These are phyloP conservation scores for Heliothis virescens DNA, from an alignment of 1,140 invertebrate genomes.

Conservation along the genomic window DNA sequence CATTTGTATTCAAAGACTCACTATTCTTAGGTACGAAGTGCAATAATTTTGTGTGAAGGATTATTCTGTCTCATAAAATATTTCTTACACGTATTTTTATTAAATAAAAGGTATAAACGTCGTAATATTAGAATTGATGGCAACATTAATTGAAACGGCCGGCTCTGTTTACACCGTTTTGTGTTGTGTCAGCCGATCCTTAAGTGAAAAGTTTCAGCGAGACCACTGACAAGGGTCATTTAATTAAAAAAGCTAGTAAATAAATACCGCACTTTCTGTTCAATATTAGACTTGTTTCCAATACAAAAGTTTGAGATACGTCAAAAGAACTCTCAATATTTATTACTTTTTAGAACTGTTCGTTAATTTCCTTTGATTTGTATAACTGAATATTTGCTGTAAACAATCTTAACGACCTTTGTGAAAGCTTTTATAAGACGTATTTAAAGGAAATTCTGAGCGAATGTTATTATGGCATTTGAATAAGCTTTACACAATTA, in stretches of 20 bases:
- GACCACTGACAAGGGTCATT: slow-evolving; percentile 41
- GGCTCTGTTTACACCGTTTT: neutral
- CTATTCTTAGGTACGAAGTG: neutral
- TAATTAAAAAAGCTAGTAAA: slow-evolving; percentile 43
- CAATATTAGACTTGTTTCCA: slow-evolving; percentile 35
- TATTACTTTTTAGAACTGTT: slow-evolving; percentile 34
- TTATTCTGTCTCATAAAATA: slow-evolving; percentile 35
- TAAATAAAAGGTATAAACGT: slow-evolving; percentile 26
- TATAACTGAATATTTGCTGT: slow-evolving; percentile 25
- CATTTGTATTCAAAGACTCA: slow-evolving; percentile 11
- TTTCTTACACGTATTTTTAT: slow-evolving; percentile 20
- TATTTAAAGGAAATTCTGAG: slow-evolving; percentile 9
- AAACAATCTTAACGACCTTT: slow-evolving; percentile 37
- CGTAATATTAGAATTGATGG: slow-evolving; percentile 28
- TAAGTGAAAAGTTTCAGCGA: slow-evolving; percentile 16
- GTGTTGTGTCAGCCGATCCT: slow-evolving; percentile 15
- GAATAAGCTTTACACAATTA: slow-evolving; percentile 23
- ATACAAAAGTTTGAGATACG: slow-evolving; percentile 22
- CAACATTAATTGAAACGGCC: slow-evolving; percentile 9
- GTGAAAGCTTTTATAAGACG: slow-evolving; percentile 7
- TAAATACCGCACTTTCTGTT: slow-evolving; percentile 37
- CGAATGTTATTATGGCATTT: slow-evolving; percentile 24
- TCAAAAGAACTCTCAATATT: slow-evolving; percentile 30
- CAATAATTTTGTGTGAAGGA: slow-evolving; percentile 5
- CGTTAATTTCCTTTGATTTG: slow-evolving; percentile 33